A percentile compares a stretch with the other conserved stretches of the same genome.
phyloP scores from a whole-genome alignment of 2,888 invertebrate genomes.

The Pinctada fucata region DNA sequence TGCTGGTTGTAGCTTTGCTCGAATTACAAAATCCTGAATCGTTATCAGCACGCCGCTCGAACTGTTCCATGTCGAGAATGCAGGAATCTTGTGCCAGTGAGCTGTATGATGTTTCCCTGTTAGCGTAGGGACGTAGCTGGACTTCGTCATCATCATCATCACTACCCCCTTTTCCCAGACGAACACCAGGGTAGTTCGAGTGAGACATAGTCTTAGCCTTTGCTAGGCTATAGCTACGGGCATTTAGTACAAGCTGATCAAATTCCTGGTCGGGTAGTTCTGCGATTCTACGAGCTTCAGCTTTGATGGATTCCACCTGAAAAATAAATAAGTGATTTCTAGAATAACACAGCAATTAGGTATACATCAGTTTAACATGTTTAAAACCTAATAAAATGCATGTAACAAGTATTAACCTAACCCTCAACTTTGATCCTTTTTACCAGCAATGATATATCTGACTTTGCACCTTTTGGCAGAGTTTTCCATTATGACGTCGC shows the following conservation, averaged over 20 bases:
- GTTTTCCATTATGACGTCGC: no score
- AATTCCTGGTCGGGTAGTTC: conserved; percentile 67
- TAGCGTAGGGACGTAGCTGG: conserved; percentile 5
- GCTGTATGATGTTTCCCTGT: conserved; percentile 16
- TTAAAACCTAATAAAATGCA: conserved; percentile 2
- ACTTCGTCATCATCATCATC: conserved; percentile 45
- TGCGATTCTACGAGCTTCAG: conserved; percentile 60
- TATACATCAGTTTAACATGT: no score
- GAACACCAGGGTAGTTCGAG: conserved; percentile 21
- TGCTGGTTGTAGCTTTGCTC: conserved; percentile 59
- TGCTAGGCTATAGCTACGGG: conserved; percentile 66
- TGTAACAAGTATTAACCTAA: background rate
- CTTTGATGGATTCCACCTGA: conserved; percentile 66
- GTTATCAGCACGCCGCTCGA: conserved; percentile 46
- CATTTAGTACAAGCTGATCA: conserved; percentile 62
- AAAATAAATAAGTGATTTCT: conserved; percentile 34
- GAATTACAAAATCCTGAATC: conserved; percentile 60
- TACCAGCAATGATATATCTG: no score
- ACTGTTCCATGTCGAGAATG: conserved; percentile 27
- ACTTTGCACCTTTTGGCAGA: no score
- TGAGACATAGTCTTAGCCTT: conserved; percentile 44
- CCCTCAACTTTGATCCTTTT: no score
- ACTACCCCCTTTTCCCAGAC: conserved; percentile 32
- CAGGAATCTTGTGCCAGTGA: conserved; percentile 20
- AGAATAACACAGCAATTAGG: no score